phyloP scores from a whole-genome alignment of 2,113 vertebrate species.

The Epinephelus moara region DNA sequence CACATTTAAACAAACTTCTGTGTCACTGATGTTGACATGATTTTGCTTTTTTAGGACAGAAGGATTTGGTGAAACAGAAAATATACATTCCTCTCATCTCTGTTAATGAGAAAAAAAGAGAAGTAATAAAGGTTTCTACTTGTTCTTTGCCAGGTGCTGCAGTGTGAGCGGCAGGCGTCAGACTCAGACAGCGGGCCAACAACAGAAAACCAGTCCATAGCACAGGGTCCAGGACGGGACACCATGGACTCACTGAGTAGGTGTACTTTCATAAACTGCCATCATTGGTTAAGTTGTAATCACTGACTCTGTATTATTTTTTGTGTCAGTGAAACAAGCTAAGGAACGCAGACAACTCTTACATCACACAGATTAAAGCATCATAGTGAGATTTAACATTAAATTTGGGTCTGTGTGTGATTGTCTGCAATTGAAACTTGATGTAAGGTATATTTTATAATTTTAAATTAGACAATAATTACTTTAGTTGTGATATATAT shows the following conservation, averaged over 20 bases:
- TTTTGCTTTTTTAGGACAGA: constrained; percentile 9
- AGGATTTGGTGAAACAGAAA: not conserved
- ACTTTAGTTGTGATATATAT: not conserved
- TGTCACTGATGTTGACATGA: not conserved
- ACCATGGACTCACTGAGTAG: constrained; percentile 72
- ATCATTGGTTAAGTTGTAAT: not conserved
- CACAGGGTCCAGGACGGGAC: constrained; percentile 60
- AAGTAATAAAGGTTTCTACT: not conserved
- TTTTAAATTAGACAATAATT: not conserved
- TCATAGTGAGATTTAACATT: not conserved
- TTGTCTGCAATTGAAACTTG: not conserved
- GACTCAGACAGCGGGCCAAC: constrained; percentile 79
- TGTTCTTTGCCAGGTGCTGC: constrained; percentile 63
- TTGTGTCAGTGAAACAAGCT: not conserved
- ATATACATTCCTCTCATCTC: not conserved
- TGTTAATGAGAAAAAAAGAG: not conserved
- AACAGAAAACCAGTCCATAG: constrained; percentile 56
- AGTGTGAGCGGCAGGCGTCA: constrained; percentile 70
- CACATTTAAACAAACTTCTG: not conserved
- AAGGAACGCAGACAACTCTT: not conserved
- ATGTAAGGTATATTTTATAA: not conserved
- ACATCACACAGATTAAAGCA: not conserved
- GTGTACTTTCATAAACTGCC: constrained; percentile 16
- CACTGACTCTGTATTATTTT: not conserved
- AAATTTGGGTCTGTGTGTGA: not conserved